Evolutionary conservation across 1,140 invertebrate genomes (phyloP).

Genomic region (Aphaenogaster rudis): DNA sequence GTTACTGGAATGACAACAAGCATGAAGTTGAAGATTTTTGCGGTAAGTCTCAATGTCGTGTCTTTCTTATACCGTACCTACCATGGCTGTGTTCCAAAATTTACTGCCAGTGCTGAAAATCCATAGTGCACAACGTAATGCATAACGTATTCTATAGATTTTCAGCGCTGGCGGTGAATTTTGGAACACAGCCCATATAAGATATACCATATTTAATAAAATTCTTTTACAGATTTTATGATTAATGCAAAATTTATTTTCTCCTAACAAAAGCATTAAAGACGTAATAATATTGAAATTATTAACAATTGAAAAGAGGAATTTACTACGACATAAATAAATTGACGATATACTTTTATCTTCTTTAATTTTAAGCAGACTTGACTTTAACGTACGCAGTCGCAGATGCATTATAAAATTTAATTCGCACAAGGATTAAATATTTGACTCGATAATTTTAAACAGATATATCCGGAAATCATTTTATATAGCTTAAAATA

Average conservation of each 20-base stretch:
- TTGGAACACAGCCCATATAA: background rate
- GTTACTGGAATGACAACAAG: slow-evolving; percentile 55
- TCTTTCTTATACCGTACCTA: background rate
- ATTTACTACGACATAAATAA: background rate
- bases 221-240: background rate
- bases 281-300: background rate
- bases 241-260: background rate
- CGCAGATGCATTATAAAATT: no score
- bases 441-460: background rate
- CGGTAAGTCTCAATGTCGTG: slow-evolving; percentile 29
- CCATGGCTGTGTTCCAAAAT: background rate
- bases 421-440: no score
- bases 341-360: background rate
- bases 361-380: background rate
- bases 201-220: background rate
- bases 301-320: background rate
- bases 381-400: background rate
- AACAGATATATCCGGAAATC: background rate
- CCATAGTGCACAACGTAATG: no score
- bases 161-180: no score
- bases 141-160: no score
- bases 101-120: no score
- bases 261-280: background rate
- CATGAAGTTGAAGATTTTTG: slow-evolving; percentile 47
- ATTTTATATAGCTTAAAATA: background rate